Percentiles rank a stretch among this genome's conserved stretches.
phyloP scores from a whole-genome alignment of 2,113 vertebrate species.

The Podarcis muralis region DNA sequence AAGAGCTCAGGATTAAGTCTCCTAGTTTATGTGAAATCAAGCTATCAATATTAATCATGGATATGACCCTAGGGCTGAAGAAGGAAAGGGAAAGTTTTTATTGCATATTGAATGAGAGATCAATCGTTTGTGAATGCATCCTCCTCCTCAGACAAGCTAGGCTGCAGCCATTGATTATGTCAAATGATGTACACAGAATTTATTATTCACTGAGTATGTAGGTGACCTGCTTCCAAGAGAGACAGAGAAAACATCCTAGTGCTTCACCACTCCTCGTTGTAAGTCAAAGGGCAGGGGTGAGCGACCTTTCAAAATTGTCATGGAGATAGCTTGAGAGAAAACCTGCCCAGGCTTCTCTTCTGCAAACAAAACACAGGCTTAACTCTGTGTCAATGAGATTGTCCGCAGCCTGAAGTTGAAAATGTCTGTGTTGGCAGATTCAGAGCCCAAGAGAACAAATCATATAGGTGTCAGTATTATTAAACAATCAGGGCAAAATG shows the following conservation, averaged over 20 bases:
- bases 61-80: neutral
- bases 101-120: conserved; percentile 8
- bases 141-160: neutral
- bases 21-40: neutral
- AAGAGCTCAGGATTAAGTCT: neutral
- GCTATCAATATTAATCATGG: fast-evolving
- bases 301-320: neutral
- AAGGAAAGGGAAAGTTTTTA: neutral
- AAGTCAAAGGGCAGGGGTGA: neutral
- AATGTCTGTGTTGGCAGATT: neutral
- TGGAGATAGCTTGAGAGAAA: neutral
- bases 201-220: neutral
- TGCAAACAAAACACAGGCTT: conserved; percentile 24
- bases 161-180: conserved; percentile 21
- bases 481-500: conserved; percentile 12
- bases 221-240: neutral
- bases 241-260: neutral
- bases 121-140: neutral
- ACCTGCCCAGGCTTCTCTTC: neutral
- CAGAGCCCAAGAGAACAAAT: neutral
- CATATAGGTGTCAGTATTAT: conserved; percentile 29
- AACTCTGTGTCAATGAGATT: neutral
- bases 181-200: fast-evolving
- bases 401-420: neutral
- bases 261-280: neutral